Evolutionary conservation across 2,888 invertebrate genomes (phyloP).

Genomic region (Nyleta sp.): DNA sequence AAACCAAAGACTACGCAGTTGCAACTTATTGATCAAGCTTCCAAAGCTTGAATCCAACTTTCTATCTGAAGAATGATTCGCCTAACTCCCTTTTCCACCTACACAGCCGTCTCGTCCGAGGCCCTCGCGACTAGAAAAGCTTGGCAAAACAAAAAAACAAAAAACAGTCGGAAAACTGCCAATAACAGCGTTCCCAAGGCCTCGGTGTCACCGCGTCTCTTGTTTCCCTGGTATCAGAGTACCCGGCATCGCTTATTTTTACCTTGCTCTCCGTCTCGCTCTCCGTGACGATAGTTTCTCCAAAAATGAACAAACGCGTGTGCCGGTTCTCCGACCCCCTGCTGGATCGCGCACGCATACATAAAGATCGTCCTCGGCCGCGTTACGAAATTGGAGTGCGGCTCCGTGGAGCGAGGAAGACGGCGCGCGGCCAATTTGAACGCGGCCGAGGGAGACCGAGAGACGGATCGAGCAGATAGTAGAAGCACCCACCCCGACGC

Average conservation of each 20-base stretch:
- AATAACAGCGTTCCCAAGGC: not conserved
- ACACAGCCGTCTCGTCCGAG: not conserved
- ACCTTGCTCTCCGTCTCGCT: conserved; percentile 8
- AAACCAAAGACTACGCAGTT: conserved; percentile 10
- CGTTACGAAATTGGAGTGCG: conserved; percentile 58
- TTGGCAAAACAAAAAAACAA: too few species aligned
- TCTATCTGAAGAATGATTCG: not conserved
- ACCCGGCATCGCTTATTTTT: conserved; percentile 36
- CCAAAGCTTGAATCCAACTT: not conserved
- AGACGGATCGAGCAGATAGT: conserved; percentile 49
- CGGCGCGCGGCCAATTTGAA: conserved; percentile 11
- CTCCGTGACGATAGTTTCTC: conserved; percentile 19
- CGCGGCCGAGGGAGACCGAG: conserved; percentile 2
- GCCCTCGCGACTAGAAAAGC: too few species aligned
- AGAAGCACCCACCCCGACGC: conserved; percentile 72
- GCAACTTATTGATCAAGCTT: conserved; percentile 6
- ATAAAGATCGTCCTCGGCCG: conserved; percentile 39
- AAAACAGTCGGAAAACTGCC: not conserved
- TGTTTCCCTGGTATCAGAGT: conserved; percentile 50
- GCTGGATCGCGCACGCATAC: conserved; percentile 40
- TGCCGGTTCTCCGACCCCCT: conserved; percentile 47
- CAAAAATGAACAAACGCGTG: conserved; percentile 48
- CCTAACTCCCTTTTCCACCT: not conserved
- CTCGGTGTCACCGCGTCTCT: conserved; percentile 9
- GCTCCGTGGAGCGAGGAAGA: conserved; percentile 25